Conservation (phyloP, 2,888 invertebrate species). For the Capitulum mitella region DNA sequence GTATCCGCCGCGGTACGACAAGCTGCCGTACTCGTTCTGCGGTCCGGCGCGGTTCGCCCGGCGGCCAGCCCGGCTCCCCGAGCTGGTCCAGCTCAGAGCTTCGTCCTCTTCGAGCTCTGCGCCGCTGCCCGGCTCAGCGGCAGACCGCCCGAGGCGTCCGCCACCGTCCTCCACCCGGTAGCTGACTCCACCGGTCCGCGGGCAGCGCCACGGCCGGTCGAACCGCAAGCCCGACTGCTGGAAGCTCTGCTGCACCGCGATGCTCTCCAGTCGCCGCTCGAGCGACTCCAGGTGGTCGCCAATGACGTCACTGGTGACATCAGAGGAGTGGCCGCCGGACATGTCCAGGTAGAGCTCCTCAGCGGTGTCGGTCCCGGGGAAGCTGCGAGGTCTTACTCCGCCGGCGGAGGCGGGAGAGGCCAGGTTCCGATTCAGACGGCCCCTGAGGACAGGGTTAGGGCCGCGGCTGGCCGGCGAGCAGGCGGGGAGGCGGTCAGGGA, state of each 20-base stretch:
- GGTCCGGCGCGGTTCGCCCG: no score
- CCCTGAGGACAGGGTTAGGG: no score
- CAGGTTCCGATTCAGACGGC: no score
- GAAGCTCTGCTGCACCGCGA: neutral
- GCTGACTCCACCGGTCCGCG: neutral
- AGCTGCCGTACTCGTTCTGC: neutral
- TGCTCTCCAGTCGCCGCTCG: neutral
- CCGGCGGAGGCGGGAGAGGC: no score
- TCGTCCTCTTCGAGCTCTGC: no score
- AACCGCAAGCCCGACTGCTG: neutral
- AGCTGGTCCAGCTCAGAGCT: no score
- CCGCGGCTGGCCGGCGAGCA: neutral
- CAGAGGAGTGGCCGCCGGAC: neutral
- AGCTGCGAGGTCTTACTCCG: neutral
- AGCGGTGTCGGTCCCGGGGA: neutral
- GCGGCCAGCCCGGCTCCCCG: no score
- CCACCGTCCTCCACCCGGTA: neutral
- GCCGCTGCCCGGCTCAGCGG: no score
- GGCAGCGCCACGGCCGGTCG: neutral
- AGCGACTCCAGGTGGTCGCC: neutral
- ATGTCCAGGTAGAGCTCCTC: neutral
- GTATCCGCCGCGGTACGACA: neutral
- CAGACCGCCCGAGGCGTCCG: neutral
- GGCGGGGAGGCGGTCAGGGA: neutral
- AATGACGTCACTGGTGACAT: neutral